phyloP scores from a whole-genome alignment of 2,888 invertebrate genomes.

The Amiota communis region DNA sequence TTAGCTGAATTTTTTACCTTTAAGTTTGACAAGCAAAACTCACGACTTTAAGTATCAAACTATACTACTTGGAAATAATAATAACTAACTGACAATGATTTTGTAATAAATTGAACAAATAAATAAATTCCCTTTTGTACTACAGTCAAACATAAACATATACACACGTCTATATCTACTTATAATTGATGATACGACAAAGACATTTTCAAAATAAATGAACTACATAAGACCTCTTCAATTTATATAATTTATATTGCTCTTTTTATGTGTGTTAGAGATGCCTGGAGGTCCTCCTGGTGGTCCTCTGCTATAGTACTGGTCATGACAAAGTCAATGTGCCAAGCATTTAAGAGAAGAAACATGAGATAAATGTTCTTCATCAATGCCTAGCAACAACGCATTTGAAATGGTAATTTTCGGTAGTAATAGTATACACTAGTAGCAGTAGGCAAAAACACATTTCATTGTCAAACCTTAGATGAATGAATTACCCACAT shows the following conservation, averaged over 20 bases:
- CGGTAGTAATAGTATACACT: conserved; percentile 47
- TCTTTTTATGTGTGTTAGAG: neutral
- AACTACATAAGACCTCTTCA: conserved; percentile 21
- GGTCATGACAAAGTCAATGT: neutral
- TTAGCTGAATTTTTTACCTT: too few species aligned
- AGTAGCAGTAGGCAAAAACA: too few species aligned
- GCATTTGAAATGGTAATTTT: conserved; percentile 51
- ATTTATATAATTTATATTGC: conserved; percentile 22
- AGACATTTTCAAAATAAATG: conserved; percentile 21
- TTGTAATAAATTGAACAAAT: conserved; percentile 23
- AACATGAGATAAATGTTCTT: conserved; percentile 3
- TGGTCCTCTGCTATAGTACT: neutral
- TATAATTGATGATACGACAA: conserved; percentile 28
- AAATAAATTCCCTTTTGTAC: neutral
- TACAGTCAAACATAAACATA: neutral
- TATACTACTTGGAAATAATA: too few species aligned
- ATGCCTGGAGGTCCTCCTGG: neutral
- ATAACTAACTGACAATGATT: conserved; percentile 1
- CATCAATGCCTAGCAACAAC: conserved; percentile 17
- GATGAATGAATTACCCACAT: too few species aligned
- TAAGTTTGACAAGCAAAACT: neutral
- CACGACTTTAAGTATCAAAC: too few species aligned
- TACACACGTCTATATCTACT: neutral
- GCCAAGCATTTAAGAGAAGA: neutral
- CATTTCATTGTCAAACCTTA: too few species aligned